Base-by-base conservation (phyloP, 2,797 vertebrate species). In the Lacerta agilis region DNA sequence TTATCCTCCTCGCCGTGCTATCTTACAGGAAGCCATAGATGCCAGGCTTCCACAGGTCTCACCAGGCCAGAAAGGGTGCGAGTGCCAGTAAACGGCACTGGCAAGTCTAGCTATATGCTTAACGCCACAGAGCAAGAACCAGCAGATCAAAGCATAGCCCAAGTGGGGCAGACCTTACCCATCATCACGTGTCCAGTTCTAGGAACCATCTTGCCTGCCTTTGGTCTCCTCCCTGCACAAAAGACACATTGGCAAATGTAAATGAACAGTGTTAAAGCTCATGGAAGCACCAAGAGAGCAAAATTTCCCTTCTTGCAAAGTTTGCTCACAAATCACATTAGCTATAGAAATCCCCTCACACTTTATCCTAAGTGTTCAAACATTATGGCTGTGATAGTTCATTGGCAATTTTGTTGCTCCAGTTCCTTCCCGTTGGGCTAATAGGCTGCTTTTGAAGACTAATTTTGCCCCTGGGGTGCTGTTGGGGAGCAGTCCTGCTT, bases 221-320 rank as follows among this genome's bases (percentile, higher is more conserved):
- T 84, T 45, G 83, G 94, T 91, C 3, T 94, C 29, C 81, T 92
- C 93, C 92, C 96, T 97, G 95, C 8, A 0, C 76, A 95, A 89
- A 95, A 83, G 90, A 93, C 9, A 61, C 27, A 88, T 17, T 0
- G 1, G 80, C 66, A 83, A 1, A 18, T 18, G 38, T 90, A 85
- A 83, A 15, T 33, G 15, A 41, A 71, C 1, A 18, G 33, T 33
- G 18, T 11, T 41, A 76, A 6, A 41, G 18, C 38, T 38, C 78
- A 25, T 84, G 55, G 33, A 67, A 64, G 18, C 25, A 69, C 29
- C n/a, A 38, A 43, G 11, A 29, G 11, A 38, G 25, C 33, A 75
- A 33, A 33, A 18, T 29, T 43, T 15, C 81, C 41, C 25, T 13
- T 33, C 45, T 61, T 33, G n/a, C 7, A 72, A 10, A 18, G 25